Evolutionary conservation across 1,140 invertebrate species (phyloP).

Genomic region (Eupeodes corollae): DNA sequence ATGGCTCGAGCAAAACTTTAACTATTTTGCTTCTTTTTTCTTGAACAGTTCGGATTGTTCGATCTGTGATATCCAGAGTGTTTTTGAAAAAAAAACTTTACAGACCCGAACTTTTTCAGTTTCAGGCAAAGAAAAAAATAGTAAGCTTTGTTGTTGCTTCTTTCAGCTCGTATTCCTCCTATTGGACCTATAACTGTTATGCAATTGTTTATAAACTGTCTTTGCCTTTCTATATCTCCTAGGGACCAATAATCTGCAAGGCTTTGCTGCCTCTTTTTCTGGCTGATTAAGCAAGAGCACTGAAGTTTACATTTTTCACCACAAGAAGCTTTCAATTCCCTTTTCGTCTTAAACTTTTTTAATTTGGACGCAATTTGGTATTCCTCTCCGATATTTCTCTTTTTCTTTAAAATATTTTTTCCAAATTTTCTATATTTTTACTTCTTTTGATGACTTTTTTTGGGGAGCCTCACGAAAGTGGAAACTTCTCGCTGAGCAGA

Average conservation of each 20-base stretch:
- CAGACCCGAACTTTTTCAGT: constrained; percentile 7
- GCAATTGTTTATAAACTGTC: constrained; percentile 2
- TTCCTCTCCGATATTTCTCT: background rate
- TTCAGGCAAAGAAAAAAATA: constrained; percentile 4
- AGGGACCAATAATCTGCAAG: constrained; percentile 1
- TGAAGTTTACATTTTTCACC: background rate
- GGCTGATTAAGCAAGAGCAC: background rate
- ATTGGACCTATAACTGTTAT: background rate
- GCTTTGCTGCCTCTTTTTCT: background rate
- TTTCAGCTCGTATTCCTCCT: background rate
- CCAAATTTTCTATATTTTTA: background rate
- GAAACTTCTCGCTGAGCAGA: background rate
- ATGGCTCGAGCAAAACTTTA: background rate
- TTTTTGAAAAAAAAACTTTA: constrained; percentile 10
- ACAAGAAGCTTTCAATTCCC: constrained; percentile 3
- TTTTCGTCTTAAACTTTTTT: background rate
- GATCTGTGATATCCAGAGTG: constrained; percentile 10
- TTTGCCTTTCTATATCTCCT: constrained; percentile 4
- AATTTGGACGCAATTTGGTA: background rate
- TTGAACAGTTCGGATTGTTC: constrained; percentile 5
- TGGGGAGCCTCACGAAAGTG: background rate
- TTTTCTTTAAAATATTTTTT: background rate
- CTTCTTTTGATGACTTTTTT: background rate
- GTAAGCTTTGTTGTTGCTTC: constrained; percentile 1
- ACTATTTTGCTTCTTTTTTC: constrained; percentile 4